phyloP scores from a whole-genome alignment of 2,113 vertebrate species.

The Erpornis zantholeuca region DNA sequence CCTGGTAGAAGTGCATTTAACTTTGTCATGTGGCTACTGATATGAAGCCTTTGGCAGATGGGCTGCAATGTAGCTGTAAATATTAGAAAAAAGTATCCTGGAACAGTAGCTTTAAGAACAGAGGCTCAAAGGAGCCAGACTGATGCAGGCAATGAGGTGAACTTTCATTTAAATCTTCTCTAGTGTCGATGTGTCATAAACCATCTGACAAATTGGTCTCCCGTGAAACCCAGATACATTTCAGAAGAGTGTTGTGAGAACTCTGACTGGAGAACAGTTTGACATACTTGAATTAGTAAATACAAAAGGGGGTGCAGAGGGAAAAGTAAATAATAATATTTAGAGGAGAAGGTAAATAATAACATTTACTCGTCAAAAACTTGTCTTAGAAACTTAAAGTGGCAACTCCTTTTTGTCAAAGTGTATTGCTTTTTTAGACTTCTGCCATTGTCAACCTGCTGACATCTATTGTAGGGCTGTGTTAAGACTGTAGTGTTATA shows the following conservation, averaged over 20 bases:
- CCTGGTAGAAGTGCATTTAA: not conserved
- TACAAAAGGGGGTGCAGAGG: fast-evolving
- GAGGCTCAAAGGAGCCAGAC: not conserved
- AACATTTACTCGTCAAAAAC: not conserved
- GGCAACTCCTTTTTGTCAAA: not conserved
- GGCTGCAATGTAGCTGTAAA: not conserved
- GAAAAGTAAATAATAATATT: not conserved
- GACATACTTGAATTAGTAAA: not conserved
- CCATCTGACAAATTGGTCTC: not conserved
- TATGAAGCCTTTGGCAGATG: not conserved
- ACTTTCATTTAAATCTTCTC: not conserved
- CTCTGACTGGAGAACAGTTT: not conserved
- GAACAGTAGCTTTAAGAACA: not conserved
- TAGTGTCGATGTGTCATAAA: not conserved
- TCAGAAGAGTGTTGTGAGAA: not conserved
- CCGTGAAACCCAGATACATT: not conserved
- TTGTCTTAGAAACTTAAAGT: not conserved
- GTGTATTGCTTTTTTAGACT: not conserved
- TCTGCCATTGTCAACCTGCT: not conserved
- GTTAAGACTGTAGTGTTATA: not conserved
- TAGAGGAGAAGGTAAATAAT: not conserved
- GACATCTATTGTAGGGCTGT: not conserved
- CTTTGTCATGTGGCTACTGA: not conserved
- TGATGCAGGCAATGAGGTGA: not conserved
- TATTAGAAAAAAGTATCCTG: not conserved